These are phyloP conservation scores for Actias luna DNA, from an alignment of 2,888 invertebrate species.

Conservation along the genomic window DNA sequence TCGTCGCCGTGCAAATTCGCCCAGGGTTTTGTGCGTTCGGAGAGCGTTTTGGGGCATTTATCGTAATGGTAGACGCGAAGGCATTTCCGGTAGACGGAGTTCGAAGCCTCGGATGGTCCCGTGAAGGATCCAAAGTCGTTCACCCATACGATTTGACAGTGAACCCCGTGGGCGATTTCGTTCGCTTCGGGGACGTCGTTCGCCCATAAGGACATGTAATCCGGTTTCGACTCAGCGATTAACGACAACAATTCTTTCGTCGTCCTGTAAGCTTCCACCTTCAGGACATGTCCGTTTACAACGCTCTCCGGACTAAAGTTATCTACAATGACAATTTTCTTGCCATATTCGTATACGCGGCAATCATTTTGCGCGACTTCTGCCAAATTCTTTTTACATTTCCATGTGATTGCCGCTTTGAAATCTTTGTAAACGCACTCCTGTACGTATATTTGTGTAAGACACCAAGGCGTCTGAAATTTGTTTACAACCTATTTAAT, in stretches of 20 bases:
- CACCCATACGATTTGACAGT: constrained; percentile 45
- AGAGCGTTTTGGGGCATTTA: neutral
- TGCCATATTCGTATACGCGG: constrained; percentile 24
- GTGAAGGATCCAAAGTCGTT: constrained; percentile 47
- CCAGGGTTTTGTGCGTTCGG: neutral
- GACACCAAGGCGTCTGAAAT: constrained; percentile 50
- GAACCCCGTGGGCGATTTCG: constrained; percentile 41
- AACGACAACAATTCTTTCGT: constrained; percentile 51
- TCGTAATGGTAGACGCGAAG: neutral
- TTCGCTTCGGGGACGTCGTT: constrained; percentile 46
- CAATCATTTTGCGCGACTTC: neutral
- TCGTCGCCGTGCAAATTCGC: neutral
- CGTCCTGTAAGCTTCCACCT: constrained; percentile 54
- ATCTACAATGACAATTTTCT: constrained; percentile 36
- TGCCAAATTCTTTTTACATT: constrained; percentile 29
- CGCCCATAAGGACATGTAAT: constrained; percentile 53
- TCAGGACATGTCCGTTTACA: constrained; percentile 17
- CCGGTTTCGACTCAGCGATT: constrained; percentile 28
- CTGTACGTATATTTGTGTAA: constrained; percentile 50
- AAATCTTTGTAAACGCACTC: constrained; percentile 49
- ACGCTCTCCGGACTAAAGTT: constrained; percentile 21
- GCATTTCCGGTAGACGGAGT: constrained; percentile 21
- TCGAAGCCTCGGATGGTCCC: constrained; percentile 35
- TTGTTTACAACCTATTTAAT: neutral
- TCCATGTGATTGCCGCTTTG: constrained; percentile 41